Percentiles rank a stretch among this genome's conserved stretches.
phyloP scores from a whole-genome alignment of 1,140 invertebrate species.

The Saccostrea echinata region DNA sequence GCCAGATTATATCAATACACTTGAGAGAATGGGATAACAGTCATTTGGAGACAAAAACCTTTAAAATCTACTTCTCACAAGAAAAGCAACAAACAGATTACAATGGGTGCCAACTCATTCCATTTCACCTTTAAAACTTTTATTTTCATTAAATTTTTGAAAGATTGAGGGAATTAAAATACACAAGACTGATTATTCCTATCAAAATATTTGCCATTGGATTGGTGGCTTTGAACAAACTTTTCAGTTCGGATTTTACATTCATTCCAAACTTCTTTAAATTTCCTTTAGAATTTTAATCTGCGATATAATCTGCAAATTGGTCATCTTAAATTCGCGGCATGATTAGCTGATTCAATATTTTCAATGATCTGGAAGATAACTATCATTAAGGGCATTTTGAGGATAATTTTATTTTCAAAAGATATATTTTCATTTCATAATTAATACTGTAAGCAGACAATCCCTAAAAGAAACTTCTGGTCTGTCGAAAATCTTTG shows the following conservation, averaged over 20 bases:
- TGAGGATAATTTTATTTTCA: background rate
- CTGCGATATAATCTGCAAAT: constrained; percentile 23
- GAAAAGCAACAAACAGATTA: constrained; percentile 7
- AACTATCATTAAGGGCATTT: constrained; percentile 13
- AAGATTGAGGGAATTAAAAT: constrained; percentile 27
- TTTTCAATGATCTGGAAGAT: constrained; percentile 20
- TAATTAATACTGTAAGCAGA: background rate
- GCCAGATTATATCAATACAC: constrained; percentile 21
- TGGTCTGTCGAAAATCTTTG: background rate
- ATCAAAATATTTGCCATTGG: constrained; percentile 30
- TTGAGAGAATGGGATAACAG: constrained; percentile 29
- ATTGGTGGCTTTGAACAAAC: constrained; percentile 29
- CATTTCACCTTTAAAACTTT: constrained; percentile 33
- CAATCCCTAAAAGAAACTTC: background rate
- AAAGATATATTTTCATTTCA: background rate
- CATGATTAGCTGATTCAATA: constrained; percentile 25
- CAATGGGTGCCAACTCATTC: constrained; percentile 15
- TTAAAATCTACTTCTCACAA: constrained; percentile 7
- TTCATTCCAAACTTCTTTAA: constrained; percentile 28
- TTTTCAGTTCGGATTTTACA: constrained; percentile 21
- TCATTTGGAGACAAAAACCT: constrained; percentile 26
- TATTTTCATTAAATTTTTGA: constrained; percentile 25
- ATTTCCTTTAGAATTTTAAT: constrained; percentile 38
- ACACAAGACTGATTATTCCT: background rate
- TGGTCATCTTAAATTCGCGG: constrained; percentile 8